Evolutionary conservation across 2,797 vertebrate species (phyloP), one percentile per base, ranked within the genome.

Genomic region (Hafferia zeledoni): DNA sequence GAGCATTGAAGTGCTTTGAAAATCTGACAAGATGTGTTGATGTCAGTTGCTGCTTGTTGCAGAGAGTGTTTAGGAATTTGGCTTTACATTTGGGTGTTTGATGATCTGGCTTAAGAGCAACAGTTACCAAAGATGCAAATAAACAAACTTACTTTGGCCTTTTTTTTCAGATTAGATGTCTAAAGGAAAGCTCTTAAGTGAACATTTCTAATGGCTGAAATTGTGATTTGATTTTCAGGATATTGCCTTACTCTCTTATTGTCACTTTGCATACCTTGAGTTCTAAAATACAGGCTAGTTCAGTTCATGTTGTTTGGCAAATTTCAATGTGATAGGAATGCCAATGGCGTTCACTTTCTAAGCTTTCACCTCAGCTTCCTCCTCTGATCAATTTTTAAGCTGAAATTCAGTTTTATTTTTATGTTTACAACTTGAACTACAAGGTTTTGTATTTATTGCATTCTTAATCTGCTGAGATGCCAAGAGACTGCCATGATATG

Each of bases 391-490:
- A 24, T 77, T 87, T 2, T 83, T 61, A 85, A 89, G 46, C 24
- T 85, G 68, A 89, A 93, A 85, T 75, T 78, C 43, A 61, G 17
- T 17, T 82, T 87, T 87, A 35, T 89, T 87, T 83, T 83, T 57
- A 43, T 71, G 35, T 59, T 93, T 87, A 78, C 43, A 71, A 11
- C 30, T n/a, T 41, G 31, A 76, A 55, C 81, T 65, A 41, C 2
- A 15, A 78, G 44, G 15, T 17, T 87, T 81, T 78, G 18, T 91
- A 67, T 87, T 95, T 93, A 72, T 37, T 83, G 35, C 46, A 20
- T 87, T 91, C 50, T 65, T 85, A 80, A 75, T 92, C 89, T 75
- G 78, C n/a, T 49, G 53, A 89, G 68, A 65, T 94, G 67, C 72
- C 50, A 52, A 63, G 67, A 75, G 65, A 67, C n/a, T 82, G 39